Percentiles rank a stretch among this genome's conserved stretches.
Conservation (phyloP, 2,797 vertebrate genomes). For the Diceros bicornis region DNA sequence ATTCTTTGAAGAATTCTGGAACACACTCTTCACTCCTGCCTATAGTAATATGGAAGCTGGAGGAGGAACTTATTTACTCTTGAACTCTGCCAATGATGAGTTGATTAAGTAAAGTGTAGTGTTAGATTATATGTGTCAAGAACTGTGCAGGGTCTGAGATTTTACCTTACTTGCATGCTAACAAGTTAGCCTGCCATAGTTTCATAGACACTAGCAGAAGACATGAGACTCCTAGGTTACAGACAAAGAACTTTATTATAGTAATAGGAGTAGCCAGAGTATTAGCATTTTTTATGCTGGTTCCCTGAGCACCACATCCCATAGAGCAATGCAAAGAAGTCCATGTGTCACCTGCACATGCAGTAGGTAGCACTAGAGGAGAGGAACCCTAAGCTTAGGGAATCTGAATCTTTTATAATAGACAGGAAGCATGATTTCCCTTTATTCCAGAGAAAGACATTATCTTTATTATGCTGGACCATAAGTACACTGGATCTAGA, state of each 20-base stretch:
- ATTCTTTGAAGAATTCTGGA: not conserved
- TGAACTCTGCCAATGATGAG: not conserved
- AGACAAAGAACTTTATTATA: not conserved
- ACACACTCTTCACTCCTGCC: not conserved
- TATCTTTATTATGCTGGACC: not conserved
- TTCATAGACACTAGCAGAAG: not conserved
- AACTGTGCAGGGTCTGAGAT: not conserved
- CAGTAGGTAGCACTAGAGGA: not conserved
- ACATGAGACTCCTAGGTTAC: not conserved
- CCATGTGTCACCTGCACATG: not conserved
- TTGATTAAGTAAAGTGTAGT: not conserved
- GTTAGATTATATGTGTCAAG: not conserved
- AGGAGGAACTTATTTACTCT: not conserved
- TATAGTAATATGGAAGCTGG: not conserved
- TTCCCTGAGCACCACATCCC: not conserved
- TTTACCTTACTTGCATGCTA: not conserved
- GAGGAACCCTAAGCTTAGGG: not conserved
- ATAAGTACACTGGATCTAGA: not conserved
- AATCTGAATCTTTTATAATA: conserved; percentile 3
- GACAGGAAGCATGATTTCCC: not conserved
- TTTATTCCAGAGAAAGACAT: not conserved
- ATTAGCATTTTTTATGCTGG: not conserved
- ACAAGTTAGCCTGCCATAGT: not conserved
- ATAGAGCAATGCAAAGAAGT: not conserved
- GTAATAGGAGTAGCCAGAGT: not conserved